These are phyloP conservation scores for Heterodera carotae DNA, from an alignment of 1,140 invertebrate species.

Conservation along the genomic window DNA sequence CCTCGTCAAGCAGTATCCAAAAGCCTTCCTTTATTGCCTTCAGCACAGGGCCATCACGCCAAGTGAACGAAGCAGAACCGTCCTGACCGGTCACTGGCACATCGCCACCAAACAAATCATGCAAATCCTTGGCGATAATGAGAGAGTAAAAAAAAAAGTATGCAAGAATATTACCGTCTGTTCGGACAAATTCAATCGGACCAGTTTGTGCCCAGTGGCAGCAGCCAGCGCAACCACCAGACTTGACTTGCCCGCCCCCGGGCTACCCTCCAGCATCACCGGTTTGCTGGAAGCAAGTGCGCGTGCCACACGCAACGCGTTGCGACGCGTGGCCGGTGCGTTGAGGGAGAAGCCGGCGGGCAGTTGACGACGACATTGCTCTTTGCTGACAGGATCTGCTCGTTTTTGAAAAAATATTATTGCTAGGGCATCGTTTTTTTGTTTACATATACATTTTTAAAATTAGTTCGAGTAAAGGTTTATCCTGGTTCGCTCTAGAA, in stretches of 20 bases:
- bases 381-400: too few species aligned
- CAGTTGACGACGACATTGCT: neutral
- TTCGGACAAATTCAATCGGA: slow-evolving; percentile 94
- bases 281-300: slow-evolving; percentile 85
- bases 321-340: slow-evolving; percentile 72
- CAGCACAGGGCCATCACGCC: slow-evolving; percentile 92
- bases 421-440: too few species aligned
- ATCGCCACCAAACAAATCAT: slow-evolving; percentile 96
- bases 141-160: slow-evolving; percentile 18
- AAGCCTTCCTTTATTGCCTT: slow-evolving; percentile 85
- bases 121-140: slow-evolving; percentile 76
- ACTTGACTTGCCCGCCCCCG: slow-evolving; percentile 96
- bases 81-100: slow-evolving; percentile 81
- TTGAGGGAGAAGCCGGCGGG: slow-evolving; percentile 38
- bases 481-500: too few species aligned
- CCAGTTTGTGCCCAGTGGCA: slow-evolving; percentile 77
- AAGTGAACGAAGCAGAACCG: slow-evolving; percentile 78
- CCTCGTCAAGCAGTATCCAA: slow-evolving; percentile 97
- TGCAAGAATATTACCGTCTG: slow-evolving; percentile 77
- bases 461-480: too few species aligned
- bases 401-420: too few species aligned
- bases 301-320: slow-evolving; percentile 81
- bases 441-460: too few species aligned
- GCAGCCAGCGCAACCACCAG: slow-evolving; percentile 87
- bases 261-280: slow-evolving; percentile 91